phyloP scores from a whole-genome alignment of 2,888 invertebrate species.

The Acronicta aceris region DNA sequence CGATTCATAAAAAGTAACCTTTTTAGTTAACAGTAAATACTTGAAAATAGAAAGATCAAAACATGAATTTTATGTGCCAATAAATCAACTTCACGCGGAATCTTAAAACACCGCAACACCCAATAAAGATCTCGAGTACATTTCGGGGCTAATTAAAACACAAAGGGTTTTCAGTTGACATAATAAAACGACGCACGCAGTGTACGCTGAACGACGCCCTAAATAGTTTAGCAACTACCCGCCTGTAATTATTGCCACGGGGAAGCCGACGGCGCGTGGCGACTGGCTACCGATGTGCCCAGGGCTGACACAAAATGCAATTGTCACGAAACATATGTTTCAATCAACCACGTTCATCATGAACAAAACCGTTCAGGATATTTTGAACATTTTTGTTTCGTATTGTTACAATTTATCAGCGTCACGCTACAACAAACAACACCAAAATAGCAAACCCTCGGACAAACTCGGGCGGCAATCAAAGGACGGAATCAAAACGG shows the following conservation, averaged over 20 bases:
- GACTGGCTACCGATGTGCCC: constrained; percentile 41
- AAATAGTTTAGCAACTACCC: constrained; percentile 76
- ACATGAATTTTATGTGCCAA: constrained; percentile 32
- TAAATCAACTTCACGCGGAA: constrained; percentile 36
- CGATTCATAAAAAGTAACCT: too few species aligned
- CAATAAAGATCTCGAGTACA: constrained; percentile 65
- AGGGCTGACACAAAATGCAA: constrained; percentile 56
- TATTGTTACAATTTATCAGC: constrained; percentile 52
- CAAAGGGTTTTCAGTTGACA: constrained; percentile 77
- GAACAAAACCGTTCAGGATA: constrained; percentile 25
- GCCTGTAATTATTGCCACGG: constrained; percentile 75
- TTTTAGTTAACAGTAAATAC: background rate
- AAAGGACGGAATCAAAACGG: constrained; percentile 82
- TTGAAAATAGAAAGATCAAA: constrained; percentile 18
- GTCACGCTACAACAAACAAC: constrained; percentile 53
- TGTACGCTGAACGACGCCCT: constrained; percentile 69
- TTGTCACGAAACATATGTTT: constrained; percentile 37
- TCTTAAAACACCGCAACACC: constrained; percentile 56
- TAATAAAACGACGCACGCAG: constrained; percentile 73
- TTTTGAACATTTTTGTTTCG: constrained; percentile 43
- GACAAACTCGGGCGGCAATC: constrained; percentile 75
- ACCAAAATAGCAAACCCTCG: constrained; percentile 75
- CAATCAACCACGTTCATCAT: constrained; percentile 38
- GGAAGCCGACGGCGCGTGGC: constrained; percentile 61
- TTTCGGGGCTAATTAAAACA: constrained; percentile 79